Percentiles rank a stretch among this genome's conserved stretches.
Evolutionary conservation across 1,140 invertebrate species (phyloP).

Genomic region (Amphibalanus amphitrite): DNA sequence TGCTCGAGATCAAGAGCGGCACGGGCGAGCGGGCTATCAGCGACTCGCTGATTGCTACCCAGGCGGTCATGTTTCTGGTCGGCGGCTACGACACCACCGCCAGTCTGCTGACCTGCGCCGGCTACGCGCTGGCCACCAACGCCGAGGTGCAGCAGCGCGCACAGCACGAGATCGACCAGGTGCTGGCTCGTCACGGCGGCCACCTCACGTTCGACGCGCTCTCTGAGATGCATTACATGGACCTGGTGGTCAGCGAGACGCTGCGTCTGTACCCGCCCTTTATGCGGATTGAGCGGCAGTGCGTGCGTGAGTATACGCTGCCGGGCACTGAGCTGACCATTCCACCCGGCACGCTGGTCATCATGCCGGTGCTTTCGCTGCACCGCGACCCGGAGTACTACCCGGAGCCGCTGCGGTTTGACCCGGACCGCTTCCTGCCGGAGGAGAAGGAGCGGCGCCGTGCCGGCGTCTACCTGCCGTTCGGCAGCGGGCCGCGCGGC

Average conservation of each 20-base stretch:
- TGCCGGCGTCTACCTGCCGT: conserved; percentile 49
- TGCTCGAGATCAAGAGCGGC: conserved; percentile 13
- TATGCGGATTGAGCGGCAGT: conserved; percentile 34
- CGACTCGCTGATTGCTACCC: conserved; percentile 15
- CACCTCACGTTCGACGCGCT: conserved; percentile 19
- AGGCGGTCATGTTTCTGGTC: conserved; percentile 17
- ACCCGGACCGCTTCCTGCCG: conserved; percentile 56
- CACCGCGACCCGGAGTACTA: conserved; percentile 47
- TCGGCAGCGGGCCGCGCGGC: conserved; percentile 49
- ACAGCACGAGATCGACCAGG: conserved; percentile 40
- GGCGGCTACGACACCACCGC: conserved; percentile 42
- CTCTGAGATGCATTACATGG: conserved; percentile 24
- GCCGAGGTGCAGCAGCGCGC: conserved; percentile 46
- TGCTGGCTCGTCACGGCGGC: conserved; percentile 27
- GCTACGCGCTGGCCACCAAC: conserved; percentile 45
- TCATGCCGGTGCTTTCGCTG: conserved; percentile 25
- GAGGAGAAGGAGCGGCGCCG: conserved; percentile 37
- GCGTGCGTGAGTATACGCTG: conserved; percentile 35
- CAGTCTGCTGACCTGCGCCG: conserved; percentile 46
- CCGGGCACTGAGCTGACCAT: conserved; percentile 23
- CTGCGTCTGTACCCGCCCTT: conserved; percentile 43
- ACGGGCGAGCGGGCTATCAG: conserved; percentile 14
- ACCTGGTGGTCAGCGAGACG: conserved; percentile 36
- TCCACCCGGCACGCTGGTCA: conserved; percentile 14
- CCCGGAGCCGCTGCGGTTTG: conserved; percentile 49